These are phyloP conservation scores for Panagrolaimus sp. DNA, from an alignment of 1,140 invertebrate genomes.

Conservation along the genomic window DNA sequence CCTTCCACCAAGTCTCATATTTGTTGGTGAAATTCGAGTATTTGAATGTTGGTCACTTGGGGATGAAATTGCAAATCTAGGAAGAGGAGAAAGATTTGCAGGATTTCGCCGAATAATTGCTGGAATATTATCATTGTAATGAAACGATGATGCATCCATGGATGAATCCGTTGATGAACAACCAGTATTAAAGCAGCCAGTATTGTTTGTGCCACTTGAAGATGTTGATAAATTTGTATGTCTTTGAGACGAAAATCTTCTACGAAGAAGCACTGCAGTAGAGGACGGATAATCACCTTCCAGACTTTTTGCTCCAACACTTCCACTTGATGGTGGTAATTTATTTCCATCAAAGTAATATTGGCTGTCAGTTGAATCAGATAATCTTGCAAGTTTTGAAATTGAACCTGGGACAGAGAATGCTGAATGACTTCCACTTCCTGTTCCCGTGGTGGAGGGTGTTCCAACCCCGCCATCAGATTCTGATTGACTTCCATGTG, in stretches of 20 bases:
- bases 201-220: conserved; percentile 50
- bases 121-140: conserved; percentile 5
- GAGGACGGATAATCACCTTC: conserved; percentile 30
- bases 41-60: background rate
- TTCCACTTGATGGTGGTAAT: conserved; percentile 28
- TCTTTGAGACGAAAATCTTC: conserved; percentile 55
- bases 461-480: conserved; percentile 9
- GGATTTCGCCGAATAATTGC: background rate
- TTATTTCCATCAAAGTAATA: conserved; percentile 7
- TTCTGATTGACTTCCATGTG: background rate
- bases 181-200: conserved; percentile 45
- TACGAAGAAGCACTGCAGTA: conserved; percentile 51
- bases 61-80: conserved; percentile 51
- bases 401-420: conserved; percentile 10
- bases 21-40: conserved; percentile 19
- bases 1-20: background rate
- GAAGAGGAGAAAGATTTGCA: conserved; percentile 35
- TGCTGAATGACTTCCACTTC: conserved; percentile 26
- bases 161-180: conserved; percentile 56
- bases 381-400: conserved; percentile 3
- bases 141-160: conserved; percentile 49
- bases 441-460: conserved; percentile 18
- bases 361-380: conserved; percentile 22
- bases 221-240: conserved; percentile 53
- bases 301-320: conserved; percentile 25